Percentiles rank a stretch among this genome's conserved stretches.
phyloP scores from a whole-genome alignment of 2,888 invertebrate species.

The Drosophila limbata region DNA sequence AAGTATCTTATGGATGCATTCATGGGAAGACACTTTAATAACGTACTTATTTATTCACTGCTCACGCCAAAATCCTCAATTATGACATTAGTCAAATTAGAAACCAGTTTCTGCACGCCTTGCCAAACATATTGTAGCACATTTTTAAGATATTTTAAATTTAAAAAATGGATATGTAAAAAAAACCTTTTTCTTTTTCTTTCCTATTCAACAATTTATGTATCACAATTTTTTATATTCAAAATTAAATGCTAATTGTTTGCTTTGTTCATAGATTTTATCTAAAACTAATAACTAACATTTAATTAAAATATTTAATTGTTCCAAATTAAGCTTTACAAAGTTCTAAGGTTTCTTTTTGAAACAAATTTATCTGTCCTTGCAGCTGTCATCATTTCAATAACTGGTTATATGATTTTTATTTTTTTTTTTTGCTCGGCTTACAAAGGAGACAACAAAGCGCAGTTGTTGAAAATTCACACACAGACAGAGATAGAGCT shows the following conservation, averaged over 20 bases:
- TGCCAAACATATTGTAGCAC: not conserved
- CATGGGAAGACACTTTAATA: constrained; percentile 42
- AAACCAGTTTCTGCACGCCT: constrained; percentile 30
- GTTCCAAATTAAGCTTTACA: not conserved
- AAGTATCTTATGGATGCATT: constrained; percentile 65
- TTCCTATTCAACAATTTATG: too few relatives aligned
- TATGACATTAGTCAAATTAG: constrained; percentile 45
- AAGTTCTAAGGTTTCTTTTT: constrained; percentile 23
- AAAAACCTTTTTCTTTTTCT: too few relatives aligned
- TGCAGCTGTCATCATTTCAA: constrained; percentile 79
- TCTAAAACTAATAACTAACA: too few relatives aligned
- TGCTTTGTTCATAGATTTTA: too few relatives aligned
- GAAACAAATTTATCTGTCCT: constrained; percentile 35
- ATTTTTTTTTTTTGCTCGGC: not conserved
- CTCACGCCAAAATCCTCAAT: constrained; percentile 23
- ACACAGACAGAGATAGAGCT: constrained; percentile 30
- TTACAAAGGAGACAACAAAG: constrained; percentile 38
- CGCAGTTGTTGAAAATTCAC: constrained; percentile 61
- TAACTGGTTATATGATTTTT: constrained; percentile 66
- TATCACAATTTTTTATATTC: too few relatives aligned
- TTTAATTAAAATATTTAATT: not conserved
- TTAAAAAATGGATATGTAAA: too few relatives aligned
- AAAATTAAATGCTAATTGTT: too few relatives aligned
- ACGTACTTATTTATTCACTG: constrained; percentile 25
- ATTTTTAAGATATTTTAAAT: not conserved